Evolutionary conservation across 2,113 vertebrate genomes (phyloP), one percentile per base, ranked within the genome.

Genomic region (Perccottus glenii): DNA sequence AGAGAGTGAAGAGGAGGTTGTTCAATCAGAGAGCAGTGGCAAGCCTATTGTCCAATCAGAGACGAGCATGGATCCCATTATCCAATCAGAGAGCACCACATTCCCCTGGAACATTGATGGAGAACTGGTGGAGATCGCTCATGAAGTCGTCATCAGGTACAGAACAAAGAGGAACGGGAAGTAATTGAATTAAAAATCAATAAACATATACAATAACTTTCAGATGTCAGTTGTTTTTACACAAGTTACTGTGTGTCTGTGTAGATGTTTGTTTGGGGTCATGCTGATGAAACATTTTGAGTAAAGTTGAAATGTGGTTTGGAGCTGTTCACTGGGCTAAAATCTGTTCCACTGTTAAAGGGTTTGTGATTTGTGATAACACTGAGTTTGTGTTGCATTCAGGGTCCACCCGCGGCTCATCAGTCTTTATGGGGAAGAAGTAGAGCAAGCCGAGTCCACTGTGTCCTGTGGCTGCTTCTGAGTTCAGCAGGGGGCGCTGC

Each of bases 41-140:
- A 80, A 82, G 42, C 51, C 51, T 0, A 82, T 85, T 19, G 80
- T 83, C 35, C 85, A 79, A 32, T 5, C 50, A 73, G 73, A 64
- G 1, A 70, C 82, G 0, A 19, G 51, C 51, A 35, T 32, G 1
- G 51, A 33, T 6, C 66, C 89, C 53, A 78, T 78, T 61, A 81
- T 85, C 75, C 82, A 77, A 6, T 63, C 77, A 44, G 74, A 84
- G 58, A 64, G 59, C 6, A 9, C 51, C 12, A 3, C 67, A 15
- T 87, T 82, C 10, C 88, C 85, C 35, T 89, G 88, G 89, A 91
- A 91, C 71, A 84, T 91, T 0, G 89, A 91, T 0, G 89, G 89
- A 43, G 86, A 91, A 72, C 81, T 91, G 63, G 71, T 89, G 62
- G 85, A 88, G 64, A 84, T 91, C 0, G 19, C 75, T 4, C 60